These are phyloP conservation scores for Lamellibrachia luymesi DNA, from an alignment of 1,140 invertebrate genomes.

Conservation along the genomic window DNA sequence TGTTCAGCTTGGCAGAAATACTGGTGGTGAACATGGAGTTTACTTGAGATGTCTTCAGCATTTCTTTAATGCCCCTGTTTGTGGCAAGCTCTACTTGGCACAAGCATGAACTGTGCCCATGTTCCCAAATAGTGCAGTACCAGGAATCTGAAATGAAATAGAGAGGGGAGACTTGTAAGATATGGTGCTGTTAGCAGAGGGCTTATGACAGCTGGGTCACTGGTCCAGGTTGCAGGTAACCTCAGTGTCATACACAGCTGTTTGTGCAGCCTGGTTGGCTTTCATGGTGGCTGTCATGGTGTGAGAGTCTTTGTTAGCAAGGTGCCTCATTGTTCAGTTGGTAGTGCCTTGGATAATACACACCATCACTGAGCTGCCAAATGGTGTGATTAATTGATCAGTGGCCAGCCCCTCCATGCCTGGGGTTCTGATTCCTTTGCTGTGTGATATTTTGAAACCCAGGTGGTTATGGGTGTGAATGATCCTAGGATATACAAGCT, in stretches of 20 bases:
- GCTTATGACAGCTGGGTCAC: background rate
- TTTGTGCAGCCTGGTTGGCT: background rate
- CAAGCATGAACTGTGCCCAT: background rate
- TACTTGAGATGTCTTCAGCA: background rate
- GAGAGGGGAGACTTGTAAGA: background rate
- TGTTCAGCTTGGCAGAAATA: background rate
- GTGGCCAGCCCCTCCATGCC: background rate
- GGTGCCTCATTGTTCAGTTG: background rate
- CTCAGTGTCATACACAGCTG: background rate
- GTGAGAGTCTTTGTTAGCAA: background rate
- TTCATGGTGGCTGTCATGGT: background rate
- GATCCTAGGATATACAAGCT: background rate
- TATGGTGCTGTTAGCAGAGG: background rate
- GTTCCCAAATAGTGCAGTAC: background rate
- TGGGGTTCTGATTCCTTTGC: background rate
- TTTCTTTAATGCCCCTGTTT: background rate
- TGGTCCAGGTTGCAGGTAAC: background rate
- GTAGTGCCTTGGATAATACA: background rate
- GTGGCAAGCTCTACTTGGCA: background rate
- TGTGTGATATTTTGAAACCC: background rate
- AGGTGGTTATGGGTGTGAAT: background rate
- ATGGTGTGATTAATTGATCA: conserved; percentile 5
- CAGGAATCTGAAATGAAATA: background rate
- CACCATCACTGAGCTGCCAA: background rate
- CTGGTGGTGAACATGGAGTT: background rate